Evolutionary conservation across 1,140 invertebrate genomes (phyloP).

Genomic region (Scylla paramamosain): DNA sequence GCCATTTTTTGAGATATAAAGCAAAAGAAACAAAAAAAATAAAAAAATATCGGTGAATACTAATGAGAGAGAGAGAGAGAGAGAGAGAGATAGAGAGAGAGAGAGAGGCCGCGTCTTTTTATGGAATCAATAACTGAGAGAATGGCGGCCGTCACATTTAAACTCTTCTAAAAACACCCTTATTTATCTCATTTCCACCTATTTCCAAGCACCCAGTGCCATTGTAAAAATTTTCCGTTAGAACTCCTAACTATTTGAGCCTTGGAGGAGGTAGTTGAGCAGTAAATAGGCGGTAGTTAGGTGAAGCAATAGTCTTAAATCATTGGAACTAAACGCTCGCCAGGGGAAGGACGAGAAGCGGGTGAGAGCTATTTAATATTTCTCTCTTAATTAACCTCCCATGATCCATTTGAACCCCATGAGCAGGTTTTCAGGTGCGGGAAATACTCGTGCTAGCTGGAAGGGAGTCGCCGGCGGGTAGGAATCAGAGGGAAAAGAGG

Average conservation of each 20-base stretch:
- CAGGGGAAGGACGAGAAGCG: slow-evolving; percentile 74
- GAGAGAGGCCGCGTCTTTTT: slow-evolving; percentile 77
- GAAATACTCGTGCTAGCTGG: slow-evolving; percentile 38
- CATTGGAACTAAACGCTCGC: slow-evolving; percentile 77
- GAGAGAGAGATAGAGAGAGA: slow-evolving; percentile 42
- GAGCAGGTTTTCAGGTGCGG: slow-evolving; percentile 49
- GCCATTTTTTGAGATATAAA: background rate
- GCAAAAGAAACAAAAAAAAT: slow-evolving; percentile 29
- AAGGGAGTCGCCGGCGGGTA: background rate
- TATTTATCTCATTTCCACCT: background rate
- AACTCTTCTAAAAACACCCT: slow-evolving; percentile 69
- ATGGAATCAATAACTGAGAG: slow-evolving; percentile 78
- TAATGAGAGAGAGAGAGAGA: slow-evolving; percentile 57
- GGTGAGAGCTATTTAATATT: slow-evolving; percentile 74
- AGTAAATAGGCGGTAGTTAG: slow-evolving; percentile 9
- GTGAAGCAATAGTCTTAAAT: slow-evolving; percentile 66
- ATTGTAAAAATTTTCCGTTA: background rate
- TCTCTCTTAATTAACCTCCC: slow-evolving; percentile 68
- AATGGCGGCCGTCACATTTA: slow-evolving; percentile 72
- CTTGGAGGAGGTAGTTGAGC: too few species aligned
- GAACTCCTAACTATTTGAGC: background rate
- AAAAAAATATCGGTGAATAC: slow-evolving; percentile 41
- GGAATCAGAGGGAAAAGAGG: background rate
- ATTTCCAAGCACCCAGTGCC: background rate
- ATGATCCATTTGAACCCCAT: background rate